phyloP scores from a whole-genome alignment of 1,140 invertebrate species.

The Hyles euphorbiae region DNA sequence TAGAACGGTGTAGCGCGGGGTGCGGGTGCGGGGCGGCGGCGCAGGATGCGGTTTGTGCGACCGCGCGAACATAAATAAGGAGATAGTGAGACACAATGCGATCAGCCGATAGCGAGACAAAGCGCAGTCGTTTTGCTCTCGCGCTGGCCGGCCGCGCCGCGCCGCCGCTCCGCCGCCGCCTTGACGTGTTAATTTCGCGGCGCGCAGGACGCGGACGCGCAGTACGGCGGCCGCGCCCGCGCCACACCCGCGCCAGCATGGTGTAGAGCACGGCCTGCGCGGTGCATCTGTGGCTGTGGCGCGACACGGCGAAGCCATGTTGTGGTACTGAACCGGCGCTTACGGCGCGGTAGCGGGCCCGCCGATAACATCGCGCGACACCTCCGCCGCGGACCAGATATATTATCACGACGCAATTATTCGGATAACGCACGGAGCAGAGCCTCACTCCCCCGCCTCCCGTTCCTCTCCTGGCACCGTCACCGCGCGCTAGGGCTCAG shows the following conservation, averaged over 20 bases:
- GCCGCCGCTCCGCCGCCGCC: background rate
- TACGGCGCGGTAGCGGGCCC: background rate
- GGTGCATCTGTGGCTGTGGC: too few relatives aligned
- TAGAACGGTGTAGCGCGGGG: background rate
- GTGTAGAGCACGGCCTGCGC: too few relatives aligned
- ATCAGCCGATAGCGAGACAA: slow-evolving; percentile 26
- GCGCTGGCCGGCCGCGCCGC: slow-evolving; percentile 1
- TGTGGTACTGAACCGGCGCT: too few relatives aligned
- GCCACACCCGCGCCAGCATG: too few relatives aligned
- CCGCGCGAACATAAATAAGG: slow-evolving; percentile 11
- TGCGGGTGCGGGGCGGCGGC: background rate
- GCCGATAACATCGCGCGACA: slow-evolving; percentile 17
- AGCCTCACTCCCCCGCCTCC: background rate
- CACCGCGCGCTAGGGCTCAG: background rate
- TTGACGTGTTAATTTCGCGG: slow-evolving; percentile 26
- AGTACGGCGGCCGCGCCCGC: too few relatives aligned
- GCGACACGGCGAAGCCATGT: too few relatives aligned
- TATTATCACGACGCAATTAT: slow-evolving; percentile 25
- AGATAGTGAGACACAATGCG: slow-evolving; percentile 11
- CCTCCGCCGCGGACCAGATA: slow-evolving; percentile 13
- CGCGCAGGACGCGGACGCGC: too few relatives aligned
- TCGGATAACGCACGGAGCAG: slow-evolving; percentile 14
- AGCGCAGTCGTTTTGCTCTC: slow-evolving; percentile 20
- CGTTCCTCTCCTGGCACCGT: background rate
- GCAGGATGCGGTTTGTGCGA: background rate